A percentile compares a stretch with the other conserved stretches of the same genome.
phyloP scores from a whole-genome alignment of 2,797 vertebrate genomes.

The Phylloscopus collybita region DNA sequence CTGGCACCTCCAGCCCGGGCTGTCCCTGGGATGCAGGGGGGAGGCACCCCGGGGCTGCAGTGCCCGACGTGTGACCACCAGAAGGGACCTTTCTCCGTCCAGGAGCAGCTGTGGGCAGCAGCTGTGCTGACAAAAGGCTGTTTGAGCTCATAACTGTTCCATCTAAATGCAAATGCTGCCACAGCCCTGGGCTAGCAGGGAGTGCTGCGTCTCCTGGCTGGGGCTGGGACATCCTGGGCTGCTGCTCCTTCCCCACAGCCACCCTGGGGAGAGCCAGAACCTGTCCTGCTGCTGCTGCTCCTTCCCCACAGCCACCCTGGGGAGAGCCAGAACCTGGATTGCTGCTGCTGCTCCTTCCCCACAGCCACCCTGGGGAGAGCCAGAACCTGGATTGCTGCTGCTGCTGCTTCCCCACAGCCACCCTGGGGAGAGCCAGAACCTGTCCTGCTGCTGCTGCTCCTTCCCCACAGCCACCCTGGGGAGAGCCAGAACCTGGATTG shows the following conservation, averaged over 20 bases:
- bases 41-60: no score
- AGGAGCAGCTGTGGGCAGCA: conserved; percentile 43
- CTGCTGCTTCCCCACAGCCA: neutral
- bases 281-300: no score
- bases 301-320: neutral
- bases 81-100: neutral
- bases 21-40: no score
- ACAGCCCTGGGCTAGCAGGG: neutral
- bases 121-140: conserved; percentile 33
- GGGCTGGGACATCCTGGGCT: neutral
- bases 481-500: no score
- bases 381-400: neutral
- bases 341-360: neutral
- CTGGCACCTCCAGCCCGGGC: no score
- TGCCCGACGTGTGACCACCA: no score
- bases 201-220: neutral
- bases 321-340: neutral
- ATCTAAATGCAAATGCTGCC: conserved; percentile 43
- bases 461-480: no score
- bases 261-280: neutral
- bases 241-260: neutral
- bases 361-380: neutral
- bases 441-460: neutral
- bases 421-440: neutral
- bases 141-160: neutral